These are phyloP conservation scores for Hylomyscus alleni DNA, from an alignment of 2,797 vertebrate genomes.

Conservation along the genomic window DNA sequence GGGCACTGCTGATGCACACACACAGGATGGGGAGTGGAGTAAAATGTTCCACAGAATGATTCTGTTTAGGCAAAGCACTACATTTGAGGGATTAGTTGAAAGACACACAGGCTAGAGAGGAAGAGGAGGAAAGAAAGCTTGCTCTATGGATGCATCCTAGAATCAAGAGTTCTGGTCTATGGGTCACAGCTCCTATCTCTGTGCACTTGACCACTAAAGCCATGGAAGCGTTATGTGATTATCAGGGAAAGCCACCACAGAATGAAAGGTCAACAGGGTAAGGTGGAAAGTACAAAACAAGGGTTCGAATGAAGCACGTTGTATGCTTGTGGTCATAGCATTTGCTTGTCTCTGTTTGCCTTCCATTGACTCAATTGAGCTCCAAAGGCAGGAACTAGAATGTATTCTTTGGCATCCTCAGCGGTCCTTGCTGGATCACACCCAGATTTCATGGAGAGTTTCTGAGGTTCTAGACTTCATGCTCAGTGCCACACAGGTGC, in stretches of 20 bases:
- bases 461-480: background rate
- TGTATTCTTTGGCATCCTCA: background rate
- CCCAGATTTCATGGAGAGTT: background rate
- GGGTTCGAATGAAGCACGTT: background rate
- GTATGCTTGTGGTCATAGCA: background rate
- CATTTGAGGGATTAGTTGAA: background rate
- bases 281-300: background rate
- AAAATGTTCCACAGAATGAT: background rate
- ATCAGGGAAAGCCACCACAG: background rate
- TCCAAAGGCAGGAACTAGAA: background rate
- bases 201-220: background rate
- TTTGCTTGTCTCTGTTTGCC: background rate
- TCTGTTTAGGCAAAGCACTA: background rate
- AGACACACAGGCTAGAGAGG: background rate
- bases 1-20: background rate
- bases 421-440: background rate
- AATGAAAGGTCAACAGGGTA: background rate
- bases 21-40: background rate
- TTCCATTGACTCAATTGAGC: background rate
- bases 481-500: background rate
- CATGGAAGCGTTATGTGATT: background rate
- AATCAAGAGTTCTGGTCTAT: background rate
- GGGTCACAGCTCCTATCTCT: background rate
- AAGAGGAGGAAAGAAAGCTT: background rate
- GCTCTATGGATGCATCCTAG: background rate